A percentile compares a stretch with the other conserved stretches of the same genome.
These are phyloP conservation scores for Falco cherrug DNA, from an alignment of 2,797 vertebrate species.

Conservation along the genomic window DNA sequence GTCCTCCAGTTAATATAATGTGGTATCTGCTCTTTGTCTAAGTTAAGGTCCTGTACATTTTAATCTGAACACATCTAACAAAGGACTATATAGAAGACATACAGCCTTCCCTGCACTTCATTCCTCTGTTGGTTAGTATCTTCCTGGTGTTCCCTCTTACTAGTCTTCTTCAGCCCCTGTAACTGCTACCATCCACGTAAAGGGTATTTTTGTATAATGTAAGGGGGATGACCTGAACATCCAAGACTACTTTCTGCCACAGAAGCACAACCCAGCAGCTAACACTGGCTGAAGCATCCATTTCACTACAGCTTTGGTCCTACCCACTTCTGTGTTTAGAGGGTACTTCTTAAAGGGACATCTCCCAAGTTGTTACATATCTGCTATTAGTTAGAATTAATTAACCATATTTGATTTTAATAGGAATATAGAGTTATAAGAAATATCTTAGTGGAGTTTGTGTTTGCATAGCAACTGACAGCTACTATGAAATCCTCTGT, in stretches of 20 bases:
- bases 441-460: too few relatives aligned
- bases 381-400: too few relatives aligned
- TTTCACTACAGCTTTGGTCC: not conserved
- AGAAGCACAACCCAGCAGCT: not conserved
- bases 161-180: not conserved
- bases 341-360: too few relatives aligned
- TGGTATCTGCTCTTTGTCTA: fast-evolving
- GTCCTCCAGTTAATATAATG: not conserved
- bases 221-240: not conserved
- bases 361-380: not conserved
- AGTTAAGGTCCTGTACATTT: not conserved
- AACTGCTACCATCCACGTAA: not conserved
- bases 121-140: not conserved
- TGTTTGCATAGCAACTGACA: too few relatives aligned
- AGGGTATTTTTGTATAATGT: not conserved
- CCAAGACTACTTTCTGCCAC: not conserved
- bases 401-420: too few relatives aligned
- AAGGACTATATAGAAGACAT: not conserved
- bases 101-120: not conserved
- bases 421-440: too few relatives aligned
- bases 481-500: too few relatives aligned
- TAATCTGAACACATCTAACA: not conserved
- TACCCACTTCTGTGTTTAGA: not conserved
- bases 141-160: not conserved
- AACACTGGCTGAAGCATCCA: not conserved